A percentile compares a stretch with the other conserved stretches of the same genome.
Conservation (phyloP, 2,888 invertebrate genomes). For the Chrysina gloriosa region DNA sequence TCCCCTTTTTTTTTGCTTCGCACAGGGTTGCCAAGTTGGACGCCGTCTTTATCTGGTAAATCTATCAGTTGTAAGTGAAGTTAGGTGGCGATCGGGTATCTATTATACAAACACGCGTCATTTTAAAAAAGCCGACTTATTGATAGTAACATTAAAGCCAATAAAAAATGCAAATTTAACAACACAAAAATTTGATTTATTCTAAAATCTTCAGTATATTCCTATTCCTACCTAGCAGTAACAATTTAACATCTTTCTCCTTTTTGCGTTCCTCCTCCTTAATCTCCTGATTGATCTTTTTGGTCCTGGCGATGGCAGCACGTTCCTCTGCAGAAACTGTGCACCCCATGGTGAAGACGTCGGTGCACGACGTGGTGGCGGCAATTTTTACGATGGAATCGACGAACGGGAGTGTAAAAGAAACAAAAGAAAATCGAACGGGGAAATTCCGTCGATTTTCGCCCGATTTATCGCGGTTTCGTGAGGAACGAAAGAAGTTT, state of each 20-base stretch:
- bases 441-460: not conserved
- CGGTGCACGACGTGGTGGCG: constrained; percentile 60
- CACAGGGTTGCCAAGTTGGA: too few species aligned
- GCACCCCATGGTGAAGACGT: constrained; percentile 86
- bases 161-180: not conserved
- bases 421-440: not conserved
- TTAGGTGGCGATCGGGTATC: too few species aligned
- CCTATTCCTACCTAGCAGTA: constrained; percentile 86
- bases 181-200: too few species aligned
- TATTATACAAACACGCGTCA: too few species aligned
- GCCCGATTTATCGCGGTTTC: not conserved
- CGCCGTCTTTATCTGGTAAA: too few species aligned
- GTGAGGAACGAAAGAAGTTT: not conserved
- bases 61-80: too few species aligned
- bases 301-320: constrained; percentile 97
- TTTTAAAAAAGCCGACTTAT: too few species aligned
- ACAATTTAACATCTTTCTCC: constrained; percentile 98
- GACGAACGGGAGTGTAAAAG: not conserved
- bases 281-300: constrained; percentile 96
- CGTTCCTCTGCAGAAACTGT: constrained; percentile 99
- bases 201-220: too few species aligned
- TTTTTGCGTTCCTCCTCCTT: constrained; percentile 99
- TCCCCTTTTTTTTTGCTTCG: too few species aligned
- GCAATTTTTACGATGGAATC: not conserved
- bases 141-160: not conserved